Conservation (phyloP, 1,140 invertebrate genomes). For the Ceratina japonica region DNA sequence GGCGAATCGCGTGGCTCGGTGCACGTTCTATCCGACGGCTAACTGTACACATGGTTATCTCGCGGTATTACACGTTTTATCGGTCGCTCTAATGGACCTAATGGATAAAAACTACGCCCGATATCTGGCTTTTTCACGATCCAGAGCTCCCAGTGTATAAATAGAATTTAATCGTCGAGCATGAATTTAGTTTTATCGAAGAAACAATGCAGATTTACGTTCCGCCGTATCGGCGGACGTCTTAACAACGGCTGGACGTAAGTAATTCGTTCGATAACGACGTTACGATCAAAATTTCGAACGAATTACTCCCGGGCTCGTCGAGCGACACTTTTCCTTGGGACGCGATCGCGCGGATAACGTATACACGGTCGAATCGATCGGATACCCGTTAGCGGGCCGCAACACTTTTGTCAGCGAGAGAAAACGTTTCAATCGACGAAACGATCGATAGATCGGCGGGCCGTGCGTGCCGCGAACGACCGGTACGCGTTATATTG, state of each 20-base stretch:
- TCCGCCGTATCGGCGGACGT: not conserved
- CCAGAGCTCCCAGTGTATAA: not conserved
- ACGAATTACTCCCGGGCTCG: not conserved
- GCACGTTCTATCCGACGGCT: slow-evolving; percentile 2
- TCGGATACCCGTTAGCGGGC: slow-evolving; percentile 3
- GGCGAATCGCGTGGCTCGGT: no score
- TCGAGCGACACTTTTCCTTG: no score
- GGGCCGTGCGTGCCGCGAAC: slow-evolving; percentile 20
- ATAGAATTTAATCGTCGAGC: slow-evolving; percentile 12
- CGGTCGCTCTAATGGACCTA: slow-evolving; percentile 20
- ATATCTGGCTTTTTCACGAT: slow-evolving; percentile 7
- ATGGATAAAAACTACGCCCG: not conserved
- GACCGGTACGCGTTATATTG: slow-evolving; percentile 42
- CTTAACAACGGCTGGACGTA: not conserved
- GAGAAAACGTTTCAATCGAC: slow-evolving; percentile 47
- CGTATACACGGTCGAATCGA: not conserved
- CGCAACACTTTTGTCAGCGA: slow-evolving; percentile 25
- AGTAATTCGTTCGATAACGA: not conserved
- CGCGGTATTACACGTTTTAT: slow-evolving; percentile 12
- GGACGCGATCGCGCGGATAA: no score
- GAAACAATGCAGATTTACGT: slow-evolving; percentile 9
- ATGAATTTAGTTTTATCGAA: not conserved
- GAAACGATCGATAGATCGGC: no score
- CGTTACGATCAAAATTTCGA: not conserved
- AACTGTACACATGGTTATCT: slow-evolving; percentile 33